A percentile compares a stretch with the other conserved stretches of the same genome.
Conservation (phyloP, 2,113 vertebrate genomes). For the Eptesicus fuscus region DNA sequence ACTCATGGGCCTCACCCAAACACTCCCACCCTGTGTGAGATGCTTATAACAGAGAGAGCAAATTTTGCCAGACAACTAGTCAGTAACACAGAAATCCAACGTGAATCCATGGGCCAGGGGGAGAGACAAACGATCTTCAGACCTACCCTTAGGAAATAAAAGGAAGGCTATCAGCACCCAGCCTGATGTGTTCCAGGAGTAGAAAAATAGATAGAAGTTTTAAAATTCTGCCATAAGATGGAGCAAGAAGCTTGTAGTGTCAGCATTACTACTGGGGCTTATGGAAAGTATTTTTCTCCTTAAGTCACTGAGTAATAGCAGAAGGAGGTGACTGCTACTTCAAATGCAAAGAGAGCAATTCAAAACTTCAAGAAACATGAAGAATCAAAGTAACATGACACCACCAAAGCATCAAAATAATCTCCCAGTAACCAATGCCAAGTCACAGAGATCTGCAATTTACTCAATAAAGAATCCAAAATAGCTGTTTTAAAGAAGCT, state of each 20-base stretch:
- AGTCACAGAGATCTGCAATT: not conserved
- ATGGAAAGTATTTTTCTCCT: not conserved
- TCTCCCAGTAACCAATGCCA: not conserved
- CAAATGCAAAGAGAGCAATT: not conserved
- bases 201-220: not conserved
- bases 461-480: not conserved
- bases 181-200: not conserved
- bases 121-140: not conserved
- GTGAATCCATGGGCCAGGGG: too few species aligned
- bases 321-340: not conserved
- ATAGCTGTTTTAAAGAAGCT: not conserved
- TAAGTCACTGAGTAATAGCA: not conserved
- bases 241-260: not conserved
- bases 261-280: too few species aligned
- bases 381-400: not conserved
- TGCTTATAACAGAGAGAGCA: not conserved
- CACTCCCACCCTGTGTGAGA: not conserved
- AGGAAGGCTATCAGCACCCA: not conserved
- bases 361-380: not conserved
- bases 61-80: not conserved
- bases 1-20: not conserved
- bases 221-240: not conserved
- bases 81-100: not conserved
- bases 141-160: not conserved
- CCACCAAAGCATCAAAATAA: not conserved